Conservation (phyloP, 2,888 invertebrate species). For the Caenorhabditis japonica region DNA sequence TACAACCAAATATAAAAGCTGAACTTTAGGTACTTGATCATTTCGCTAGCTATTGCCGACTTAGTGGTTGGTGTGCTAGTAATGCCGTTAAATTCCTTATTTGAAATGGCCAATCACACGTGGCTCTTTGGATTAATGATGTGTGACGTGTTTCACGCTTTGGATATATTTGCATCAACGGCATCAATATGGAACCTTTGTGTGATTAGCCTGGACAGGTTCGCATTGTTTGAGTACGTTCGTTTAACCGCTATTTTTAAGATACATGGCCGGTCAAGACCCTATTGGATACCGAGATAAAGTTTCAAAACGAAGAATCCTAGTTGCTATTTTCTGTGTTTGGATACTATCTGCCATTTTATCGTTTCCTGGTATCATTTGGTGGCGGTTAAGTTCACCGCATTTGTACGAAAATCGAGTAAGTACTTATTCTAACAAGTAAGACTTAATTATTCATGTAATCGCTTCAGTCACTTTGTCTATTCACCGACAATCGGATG, state of each 20-base stretch:
- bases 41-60: slow-evolving; percentile 95
- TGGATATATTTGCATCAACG: slow-evolving; percentile 96
- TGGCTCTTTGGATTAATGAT: slow-evolving; percentile 84
- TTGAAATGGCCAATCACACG: slow-evolving; percentile 74
- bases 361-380: slow-evolving; percentile 93
- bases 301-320: slow-evolving; percentile 91
- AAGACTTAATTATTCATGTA: no score
- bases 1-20: no score
- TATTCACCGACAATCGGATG: slow-evolving; percentile 94
- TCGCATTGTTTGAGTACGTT: neutral
- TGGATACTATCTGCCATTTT: slow-evolving; percentile 97
- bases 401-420: slow-evolving; percentile 65
- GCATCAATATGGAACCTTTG: slow-evolving; percentile 97
- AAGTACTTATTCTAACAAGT: neutral
- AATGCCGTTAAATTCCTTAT: slow-evolving; percentile 86
- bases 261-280: slow-evolving; percentile 97
- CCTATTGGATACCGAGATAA: slow-evolving; percentile 96
- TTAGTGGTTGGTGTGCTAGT: slow-evolving; percentile 95
- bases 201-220: slow-evolving; percentile 83
- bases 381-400: slow-evolving; percentile 81
- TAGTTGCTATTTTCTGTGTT: slow-evolving; percentile 89
- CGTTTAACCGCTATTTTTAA: slow-evolving; percentile 78
- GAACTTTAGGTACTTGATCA: slow-evolving; percentile 89
- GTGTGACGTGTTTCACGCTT: slow-evolving; percentile 97
- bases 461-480: slow-evolving; percentile 82